phyloP scores from a whole-genome alignment of 2,888 invertebrate species.

The Koerneria pararmatus region DNA sequence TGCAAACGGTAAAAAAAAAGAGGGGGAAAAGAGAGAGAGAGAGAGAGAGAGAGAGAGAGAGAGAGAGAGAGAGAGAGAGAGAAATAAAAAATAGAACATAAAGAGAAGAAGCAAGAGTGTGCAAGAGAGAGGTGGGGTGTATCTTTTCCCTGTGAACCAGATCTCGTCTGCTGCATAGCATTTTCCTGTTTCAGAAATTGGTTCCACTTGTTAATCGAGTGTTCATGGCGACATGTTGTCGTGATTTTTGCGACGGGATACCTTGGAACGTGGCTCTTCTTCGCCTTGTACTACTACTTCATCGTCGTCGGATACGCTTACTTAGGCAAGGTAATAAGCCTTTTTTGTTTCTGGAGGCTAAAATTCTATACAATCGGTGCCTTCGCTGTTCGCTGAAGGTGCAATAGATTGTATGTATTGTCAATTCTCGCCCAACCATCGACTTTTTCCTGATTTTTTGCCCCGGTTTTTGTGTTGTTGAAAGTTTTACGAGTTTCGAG shows the following conservation, averaged over 20 bases:
- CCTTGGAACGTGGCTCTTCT: constrained; percentile 17
- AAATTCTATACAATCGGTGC: too few species aligned
- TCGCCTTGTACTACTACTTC: constrained; percentile 12
- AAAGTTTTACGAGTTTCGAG: too few species aligned
- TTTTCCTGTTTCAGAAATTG: constrained; percentile 52
- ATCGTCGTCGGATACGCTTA: not conserved
- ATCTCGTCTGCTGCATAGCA: not conserved
- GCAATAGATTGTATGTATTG: too few species aligned
- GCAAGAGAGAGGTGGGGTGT: not conserved
- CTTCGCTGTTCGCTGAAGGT: too few species aligned
- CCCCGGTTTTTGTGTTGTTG: too few species aligned
- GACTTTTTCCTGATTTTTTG: too few species aligned
- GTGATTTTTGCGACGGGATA: constrained; percentile 39
- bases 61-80: not conserved
- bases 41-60: not conserved
- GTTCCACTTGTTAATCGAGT: constrained; percentile 57
- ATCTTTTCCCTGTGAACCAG: not conserved
- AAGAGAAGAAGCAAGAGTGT: not conserved
- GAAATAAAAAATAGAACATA: not conserved
- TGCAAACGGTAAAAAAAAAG: not conserved
- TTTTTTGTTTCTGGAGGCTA: too few species aligned
- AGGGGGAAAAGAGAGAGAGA: not conserved
- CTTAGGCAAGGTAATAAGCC: too few species aligned
- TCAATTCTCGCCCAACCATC: too few species aligned
- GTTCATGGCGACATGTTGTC: constrained; percentile 48